Base-by-base conservation (phyloP, 2,113 vertebrate species). In the Rousettus leschenaultii region DNA sequence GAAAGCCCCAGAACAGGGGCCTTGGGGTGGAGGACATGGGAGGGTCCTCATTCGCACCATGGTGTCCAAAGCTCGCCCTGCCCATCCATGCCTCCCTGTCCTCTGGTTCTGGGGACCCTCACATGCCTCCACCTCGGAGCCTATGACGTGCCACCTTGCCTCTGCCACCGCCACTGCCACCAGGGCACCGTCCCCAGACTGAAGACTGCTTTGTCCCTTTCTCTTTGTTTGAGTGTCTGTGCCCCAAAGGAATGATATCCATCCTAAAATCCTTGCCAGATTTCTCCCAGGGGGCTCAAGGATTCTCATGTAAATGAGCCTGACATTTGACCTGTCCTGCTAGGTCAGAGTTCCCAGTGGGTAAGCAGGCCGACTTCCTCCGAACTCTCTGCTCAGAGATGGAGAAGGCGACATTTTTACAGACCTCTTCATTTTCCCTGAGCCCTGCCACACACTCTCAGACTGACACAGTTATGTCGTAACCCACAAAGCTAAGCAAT, bases 301-400 rank as follows among this genome's bases (percentile, higher is more conserved):
- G 35, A 77, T 93, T 97, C 77, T 95, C 87, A 88, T 82, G 73
- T 66, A 91, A 89, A 89, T 73, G 51, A 79, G 51, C 26, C 16
- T 57, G 33, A 16, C 21, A 2, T 40, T 66, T 53, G 26, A 21
- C 68, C 57, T 48, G 68, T 51, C 28, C 73, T 26, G 13, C 55
- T 28, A 57, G n/a, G 28, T 68, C 28, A 53, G 48, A 45, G 13
- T 1, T 10, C 11, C 28, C 16, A 11, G 28, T 21, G 28, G 26
- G 24, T 21, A n/a, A 45, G 21, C 45, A 73, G 26, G 35, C 53
- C 19, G 24, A 66, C 53, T 73, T 66, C 45, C 57, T 61, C 38
- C 28, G 45, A 6, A 11, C 2, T 28, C 83, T 38, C 7, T 45
- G 33, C 38, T 66, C 35, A n/a, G 33, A 33, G 63, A 53, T 13